These are phyloP conservation scores for Blastobasis adustella DNA, from an alignment of 2,888 invertebrate species.

Conservation along the genomic window DNA sequence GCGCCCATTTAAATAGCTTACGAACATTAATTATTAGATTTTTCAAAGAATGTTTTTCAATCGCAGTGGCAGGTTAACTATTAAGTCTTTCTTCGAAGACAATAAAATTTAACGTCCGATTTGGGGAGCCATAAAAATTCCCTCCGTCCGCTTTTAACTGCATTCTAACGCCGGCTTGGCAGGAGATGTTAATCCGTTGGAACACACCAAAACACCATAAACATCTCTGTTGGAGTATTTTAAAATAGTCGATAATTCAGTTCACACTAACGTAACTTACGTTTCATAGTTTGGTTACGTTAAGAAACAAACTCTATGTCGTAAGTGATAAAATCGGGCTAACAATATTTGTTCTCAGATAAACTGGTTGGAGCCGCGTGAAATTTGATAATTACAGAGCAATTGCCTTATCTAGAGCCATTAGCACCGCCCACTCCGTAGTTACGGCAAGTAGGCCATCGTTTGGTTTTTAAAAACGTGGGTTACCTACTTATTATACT, in stretches of 20 bases:
- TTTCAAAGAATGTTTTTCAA: slow-evolving; percentile 19
- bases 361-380: slow-evolving; percentile 50
- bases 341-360: slow-evolving; percentile 64
- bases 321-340: slow-evolving; percentile 47
- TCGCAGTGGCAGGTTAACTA: slow-evolving; percentile 36
- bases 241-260: slow-evolving; percentile 27
- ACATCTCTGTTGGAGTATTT: slow-evolving; percentile 23
- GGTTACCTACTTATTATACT: too few species aligned
- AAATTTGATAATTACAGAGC: slow-evolving; percentile 67
- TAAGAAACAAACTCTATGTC: slow-evolving; percentile 41
- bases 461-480: slow-evolving; percentile 14
- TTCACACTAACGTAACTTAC: slow-evolving; percentile 7
- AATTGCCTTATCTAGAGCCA: slow-evolving; percentile 57
- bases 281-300: slow-evolving; percentile 25
- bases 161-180: slow-evolving; percentile 42
- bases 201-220: slow-evolving; percentile 37
- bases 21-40: background rate
- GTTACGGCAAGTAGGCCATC: slow-evolving; percentile 25
- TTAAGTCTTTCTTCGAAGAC: slow-evolving; percentile 37
- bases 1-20: too few species aligned
- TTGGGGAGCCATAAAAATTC: slow-evolving; percentile 58
- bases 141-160: slow-evolving; percentile 48
- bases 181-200: slow-evolving; percentile 42
- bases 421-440: slow-evolving; percentile 44
- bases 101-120: slow-evolving; percentile 56